These are phyloP conservation scores for Tolypeutes matacus DNA, from an alignment of 2,797 vertebrate species.

Conservation along the genomic window DNA sequence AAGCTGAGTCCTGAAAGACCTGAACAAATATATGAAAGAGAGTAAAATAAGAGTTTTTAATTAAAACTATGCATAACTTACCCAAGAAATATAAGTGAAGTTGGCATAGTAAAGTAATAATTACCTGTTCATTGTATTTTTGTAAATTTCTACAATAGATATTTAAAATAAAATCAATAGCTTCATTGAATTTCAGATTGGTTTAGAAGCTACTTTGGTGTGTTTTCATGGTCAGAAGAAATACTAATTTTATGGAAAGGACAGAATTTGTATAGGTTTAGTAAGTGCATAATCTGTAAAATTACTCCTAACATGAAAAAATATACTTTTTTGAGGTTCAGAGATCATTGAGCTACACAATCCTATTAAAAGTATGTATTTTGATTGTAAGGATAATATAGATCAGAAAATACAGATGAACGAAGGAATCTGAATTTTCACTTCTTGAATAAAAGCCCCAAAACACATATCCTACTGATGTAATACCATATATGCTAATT, in stretches of 20 bases:
- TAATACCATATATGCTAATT: neutral
- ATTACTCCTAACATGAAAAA: neutral
- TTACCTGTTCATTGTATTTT: neutral
- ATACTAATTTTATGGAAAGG: conserved; percentile 66
- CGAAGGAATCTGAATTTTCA: neutral
- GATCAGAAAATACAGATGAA: neutral
- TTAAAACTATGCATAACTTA: neutral
- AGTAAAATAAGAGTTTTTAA: conserved; percentile 6
- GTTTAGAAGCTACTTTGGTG: conserved; percentile 45
- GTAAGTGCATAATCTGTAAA: neutral
- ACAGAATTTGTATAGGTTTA: neutral
- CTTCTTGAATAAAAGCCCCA: neutral
- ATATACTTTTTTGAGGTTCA: neutral
- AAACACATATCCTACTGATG: neutral
- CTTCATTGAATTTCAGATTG: conserved; percentile 72
- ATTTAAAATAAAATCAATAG: conserved; percentile 67
- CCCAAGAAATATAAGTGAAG: neutral
- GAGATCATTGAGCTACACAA: neutral
- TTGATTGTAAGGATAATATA: neutral
- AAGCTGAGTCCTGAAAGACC: neutral
- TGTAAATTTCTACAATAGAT: conserved; percentile 34
- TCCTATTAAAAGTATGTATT: neutral
- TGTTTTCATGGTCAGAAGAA: conserved; percentile 67
- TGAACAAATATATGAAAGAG: neutral
- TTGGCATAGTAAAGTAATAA: neutral